These are phyloP conservation scores for Neogale vison DNA, from an alignment of 2,113 vertebrate genomes.

Conservation along the genomic window DNA sequence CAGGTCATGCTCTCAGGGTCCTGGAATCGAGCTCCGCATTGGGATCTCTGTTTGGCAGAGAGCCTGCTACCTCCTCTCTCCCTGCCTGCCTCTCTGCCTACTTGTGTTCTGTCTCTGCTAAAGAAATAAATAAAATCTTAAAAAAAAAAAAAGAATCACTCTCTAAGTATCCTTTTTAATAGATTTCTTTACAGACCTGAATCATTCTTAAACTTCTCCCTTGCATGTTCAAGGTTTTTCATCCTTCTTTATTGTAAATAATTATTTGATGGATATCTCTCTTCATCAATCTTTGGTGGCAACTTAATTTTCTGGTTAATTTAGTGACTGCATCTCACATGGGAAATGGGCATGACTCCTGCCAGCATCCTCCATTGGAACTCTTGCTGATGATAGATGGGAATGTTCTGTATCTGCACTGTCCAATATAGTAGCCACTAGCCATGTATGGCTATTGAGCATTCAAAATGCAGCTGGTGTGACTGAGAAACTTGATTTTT, in stretches of 20 bases:
- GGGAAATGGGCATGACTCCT: not conserved
- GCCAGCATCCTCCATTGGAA: not conserved
- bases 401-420: no score
- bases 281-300: not conserved
- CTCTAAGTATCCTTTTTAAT: not conserved
- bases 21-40: no score
- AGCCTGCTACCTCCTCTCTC: no score
- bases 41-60: no score
- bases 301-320: not conserved
- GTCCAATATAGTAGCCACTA: not conserved
- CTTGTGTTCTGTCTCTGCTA: no score
- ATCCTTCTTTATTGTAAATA: not conserved
- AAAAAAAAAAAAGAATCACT: no score
- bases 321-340: not conserved
- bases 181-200: not conserved
- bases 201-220: not conserved
- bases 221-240: not conserved
- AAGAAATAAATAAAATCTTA: no score
- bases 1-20: no score
- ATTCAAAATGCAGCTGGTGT: not conserved
- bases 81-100: no score
- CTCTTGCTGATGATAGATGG: not conserved
- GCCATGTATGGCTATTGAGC: not conserved
- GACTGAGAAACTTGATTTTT: constrained; percentile 10
- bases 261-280: not conserved